phyloP scores from a whole-genome alignment of 2,888 invertebrate genomes.

The Seira sanloemensis region DNA sequence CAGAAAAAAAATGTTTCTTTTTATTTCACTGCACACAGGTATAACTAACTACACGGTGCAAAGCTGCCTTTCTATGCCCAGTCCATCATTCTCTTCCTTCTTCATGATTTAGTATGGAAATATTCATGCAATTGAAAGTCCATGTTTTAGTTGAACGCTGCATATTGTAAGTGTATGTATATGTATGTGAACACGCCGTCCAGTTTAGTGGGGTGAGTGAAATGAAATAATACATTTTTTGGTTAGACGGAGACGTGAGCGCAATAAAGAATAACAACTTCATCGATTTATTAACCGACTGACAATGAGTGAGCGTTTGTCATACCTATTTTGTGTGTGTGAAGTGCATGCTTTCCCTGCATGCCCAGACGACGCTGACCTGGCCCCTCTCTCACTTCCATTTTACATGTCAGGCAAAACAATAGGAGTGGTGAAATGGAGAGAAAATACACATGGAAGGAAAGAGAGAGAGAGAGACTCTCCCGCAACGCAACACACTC shows the following conservation, averaged over 20 bases:
- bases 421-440: neutral
- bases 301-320: neutral
- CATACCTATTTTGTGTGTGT: neutral
- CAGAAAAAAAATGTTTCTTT: neutral
- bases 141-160: neutral
- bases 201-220: neutral
- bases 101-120: neutral
- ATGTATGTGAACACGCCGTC: neutral
- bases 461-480: neutral
- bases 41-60: no score
- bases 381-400: no score
- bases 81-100: neutral
- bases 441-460: neutral
- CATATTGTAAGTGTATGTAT: neutral
- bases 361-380: no score
- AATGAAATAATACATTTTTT: neutral
- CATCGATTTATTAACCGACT: slow-evolving; percentile 38
- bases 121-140: no score
- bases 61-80: neutral
- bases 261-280: slow-evolving; percentile 22
- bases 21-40: no score
- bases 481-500: neutral
- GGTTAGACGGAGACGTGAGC: neutral
- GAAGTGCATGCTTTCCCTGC: neutral
- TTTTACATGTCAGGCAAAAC: neutral